Evolutionary conservation across 2,888 invertebrate genomes (phyloP).

Genomic region (Cephus rjabovi): DNA sequence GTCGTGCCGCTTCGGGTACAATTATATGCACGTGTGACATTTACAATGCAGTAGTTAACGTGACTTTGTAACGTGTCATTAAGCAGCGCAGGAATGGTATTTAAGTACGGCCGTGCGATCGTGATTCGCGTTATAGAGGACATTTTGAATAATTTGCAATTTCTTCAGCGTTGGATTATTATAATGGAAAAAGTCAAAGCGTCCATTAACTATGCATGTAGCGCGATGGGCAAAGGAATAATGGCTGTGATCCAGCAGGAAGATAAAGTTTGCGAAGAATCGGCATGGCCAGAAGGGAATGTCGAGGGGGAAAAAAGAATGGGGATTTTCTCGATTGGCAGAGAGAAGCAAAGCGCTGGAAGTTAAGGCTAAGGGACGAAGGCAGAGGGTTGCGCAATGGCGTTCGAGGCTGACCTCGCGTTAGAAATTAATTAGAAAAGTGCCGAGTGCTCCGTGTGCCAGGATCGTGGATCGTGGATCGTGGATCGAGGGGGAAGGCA

Average conservation of each 20-base stretch:
- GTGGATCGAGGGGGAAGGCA: slow-evolving; percentile 43
- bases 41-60: too few species aligned
- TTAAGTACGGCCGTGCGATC: too few species aligned
- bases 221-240: too few species aligned
- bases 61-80: too few species aligned
- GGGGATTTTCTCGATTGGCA: neutral
- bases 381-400: slow-evolving; percentile 30
- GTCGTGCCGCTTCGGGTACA: too few species aligned
- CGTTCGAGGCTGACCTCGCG: slow-evolving; percentile 45
- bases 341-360: too few species aligned
- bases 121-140: too few species aligned
- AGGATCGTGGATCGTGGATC: slow-evolving; percentile 21
- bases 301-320: neutral
- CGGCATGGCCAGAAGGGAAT: slow-evolving; percentile 9
- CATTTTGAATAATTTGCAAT: too few species aligned
- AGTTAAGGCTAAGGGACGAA: slow-evolving; percentile 4
- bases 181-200: neutral
- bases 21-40: too few species aligned
- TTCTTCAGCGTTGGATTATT: too few species aligned
- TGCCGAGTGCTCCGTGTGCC: slow-evolving; percentile 41
- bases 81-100: too few species aligned
- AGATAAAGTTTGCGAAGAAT: slow-evolving; percentile 1
- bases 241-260: neutral
- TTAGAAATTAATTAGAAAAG: slow-evolving; percentile 64
- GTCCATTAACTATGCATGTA: too few species aligned